Evolutionary conservation across 2,797 vertebrate species (phyloP).

Genomic region (Gallirallus australis): DNA sequence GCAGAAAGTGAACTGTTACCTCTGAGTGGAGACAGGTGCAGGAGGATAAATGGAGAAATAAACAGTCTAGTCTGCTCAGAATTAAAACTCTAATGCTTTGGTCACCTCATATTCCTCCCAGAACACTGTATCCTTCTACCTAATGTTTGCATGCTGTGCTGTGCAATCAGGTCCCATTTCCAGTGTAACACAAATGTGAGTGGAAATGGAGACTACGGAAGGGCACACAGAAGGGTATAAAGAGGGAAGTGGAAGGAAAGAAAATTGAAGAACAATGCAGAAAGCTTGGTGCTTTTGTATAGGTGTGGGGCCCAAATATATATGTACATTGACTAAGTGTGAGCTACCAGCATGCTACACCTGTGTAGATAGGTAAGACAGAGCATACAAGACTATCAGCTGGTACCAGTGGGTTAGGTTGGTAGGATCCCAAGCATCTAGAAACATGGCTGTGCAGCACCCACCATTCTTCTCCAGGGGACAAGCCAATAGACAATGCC

Average conservation of each 20-base stretch:
- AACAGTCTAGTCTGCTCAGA: background rate
- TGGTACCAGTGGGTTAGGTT: background rate
- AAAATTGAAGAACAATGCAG: background rate
- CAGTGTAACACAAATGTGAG: background rate
- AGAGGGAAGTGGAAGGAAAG: background rate
- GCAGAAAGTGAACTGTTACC: background rate
- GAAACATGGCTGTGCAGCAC: background rate
- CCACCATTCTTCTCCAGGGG: background rate
- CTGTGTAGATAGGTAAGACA: background rate
- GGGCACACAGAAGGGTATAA: background rate
- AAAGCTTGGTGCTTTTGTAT: background rate
- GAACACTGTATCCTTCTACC: background rate
- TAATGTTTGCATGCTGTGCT: background rate
- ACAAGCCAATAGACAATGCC: background rate
- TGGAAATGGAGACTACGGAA: background rate
- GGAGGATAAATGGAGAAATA: conserved; percentile 3
- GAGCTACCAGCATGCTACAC: background rate
- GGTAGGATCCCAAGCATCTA: background rate
- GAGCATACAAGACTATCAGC: background rate
- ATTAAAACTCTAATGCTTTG: background rate
- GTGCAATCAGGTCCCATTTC: background rate
- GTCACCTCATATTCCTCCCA: background rate
- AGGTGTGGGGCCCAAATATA: background rate
- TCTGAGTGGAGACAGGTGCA: background rate
- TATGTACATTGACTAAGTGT: background rate